These are phyloP conservation scores for Oxytorus armatus DNA, from an alignment of 2,888 invertebrate species.

Conservation along the genomic window DNA sequence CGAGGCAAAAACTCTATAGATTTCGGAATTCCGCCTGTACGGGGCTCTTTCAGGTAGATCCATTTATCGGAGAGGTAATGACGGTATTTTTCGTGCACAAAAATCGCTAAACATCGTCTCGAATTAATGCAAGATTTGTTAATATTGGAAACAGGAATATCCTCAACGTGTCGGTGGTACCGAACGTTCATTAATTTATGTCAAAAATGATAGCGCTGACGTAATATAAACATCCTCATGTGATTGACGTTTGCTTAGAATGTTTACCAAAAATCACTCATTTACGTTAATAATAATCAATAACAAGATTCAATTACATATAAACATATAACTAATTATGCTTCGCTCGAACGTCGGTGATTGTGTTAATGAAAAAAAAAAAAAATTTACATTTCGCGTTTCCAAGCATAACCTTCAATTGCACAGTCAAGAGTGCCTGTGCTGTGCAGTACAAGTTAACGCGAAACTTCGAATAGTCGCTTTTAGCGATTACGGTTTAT, in stretches of 20 bases:
- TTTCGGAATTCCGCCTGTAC: conserved; percentile 72
- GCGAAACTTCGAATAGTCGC: not conserved
- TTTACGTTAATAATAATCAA: conserved; percentile 12
- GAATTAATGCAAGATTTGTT: conserved; percentile 49
- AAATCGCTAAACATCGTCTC: conserved; percentile 78
- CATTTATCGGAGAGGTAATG: conserved; percentile 77
- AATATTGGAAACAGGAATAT: conserved; percentile 46
- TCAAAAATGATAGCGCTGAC: conserved; percentile 17
- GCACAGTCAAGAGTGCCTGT: not conserved
- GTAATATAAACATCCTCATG: conserved; percentile 56
- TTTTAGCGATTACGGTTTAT: not conserved
- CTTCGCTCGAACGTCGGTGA: not conserved
- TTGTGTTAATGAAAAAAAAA: not conserved
- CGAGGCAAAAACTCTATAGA: conserved; percentile 44
- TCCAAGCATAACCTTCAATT: conserved; percentile 39
- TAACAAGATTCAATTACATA: not conserved
- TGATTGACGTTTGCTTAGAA: conserved; percentile 69
- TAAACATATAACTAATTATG: not conserved
- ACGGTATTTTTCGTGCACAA: conserved; percentile 65
- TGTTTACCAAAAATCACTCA: conserved; percentile 13
- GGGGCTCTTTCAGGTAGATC: conserved; percentile 74
- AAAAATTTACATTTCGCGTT: not conserved
- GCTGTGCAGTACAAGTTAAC: not conserved
- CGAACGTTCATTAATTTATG: conserved; percentile 60
- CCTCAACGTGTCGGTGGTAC: conserved; percentile 29